A percentile compares a stretch with the other conserved stretches of the same genome.
Evolutionary conservation across 2,888 invertebrate genomes (phyloP).

Genomic region (Hydropsyche betteni): DNA sequence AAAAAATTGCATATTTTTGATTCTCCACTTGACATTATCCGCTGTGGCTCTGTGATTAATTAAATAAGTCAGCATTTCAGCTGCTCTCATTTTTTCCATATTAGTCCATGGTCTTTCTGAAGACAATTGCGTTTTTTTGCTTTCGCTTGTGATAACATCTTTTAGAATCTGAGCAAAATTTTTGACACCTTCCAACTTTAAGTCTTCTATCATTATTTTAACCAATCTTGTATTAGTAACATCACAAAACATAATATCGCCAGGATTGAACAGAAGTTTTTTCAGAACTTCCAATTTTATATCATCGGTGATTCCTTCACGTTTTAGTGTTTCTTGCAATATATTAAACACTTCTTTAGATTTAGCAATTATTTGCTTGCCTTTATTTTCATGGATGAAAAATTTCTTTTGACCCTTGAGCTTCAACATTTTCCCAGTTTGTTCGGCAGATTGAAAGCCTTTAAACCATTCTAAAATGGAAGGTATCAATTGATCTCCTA

Average conservation of each 20-base stretch:
- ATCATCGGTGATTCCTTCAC: slow-evolving; percentile 62
- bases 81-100: slow-evolving; percentile 74
- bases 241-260: slow-evolving; percentile 78
- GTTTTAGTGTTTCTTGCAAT: slow-evolving; percentile 63
- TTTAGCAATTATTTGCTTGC: slow-evolving; percentile 65
- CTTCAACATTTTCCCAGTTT: slow-evolving; percentile 62
- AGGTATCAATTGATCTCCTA: slow-evolving; percentile 73
- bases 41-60: slow-evolving; percentile 66
- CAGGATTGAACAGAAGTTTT: slow-evolving; percentile 73
- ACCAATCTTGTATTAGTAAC: slow-evolving; percentile 73
- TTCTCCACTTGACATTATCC: slow-evolving; percentile 71
- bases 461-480: slow-evolving; percentile 72
- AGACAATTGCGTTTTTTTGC: slow-evolving; percentile 63
- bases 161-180: slow-evolving; percentile 70
- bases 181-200: slow-evolving; percentile 70
- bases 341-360: slow-evolving; percentile 67
- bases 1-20: slow-evolving; percentile 71
- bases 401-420: slow-evolving; percentile 55
- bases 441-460: slow-evolving; percentile 66
- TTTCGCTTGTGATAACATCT: slow-evolving; percentile 68
- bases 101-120: slow-evolving; percentile 72
- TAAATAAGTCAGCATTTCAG: slow-evolving; percentile 64
- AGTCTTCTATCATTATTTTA: slow-evolving; percentile 70
- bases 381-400: slow-evolving; percentile 59
- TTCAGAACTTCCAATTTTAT: slow-evolving; percentile 69